Evolutionary conservation across 2,113 vertebrate species (phyloP).

Genomic region (sheep (Ovis aries)): ARS-UI_Ramb_v3.0 NC_056059.1:94907001-94907500

Average conservation of each 20-base stretch:
- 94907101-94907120: background rate
- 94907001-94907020: background rate
- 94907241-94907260: background rate
- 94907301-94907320: background rate
- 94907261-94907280: background rate
- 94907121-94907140: background rate
- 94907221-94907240: background rate
- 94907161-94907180: background rate
- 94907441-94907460: constrained; percentile 29
- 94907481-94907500: background rate
- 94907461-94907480: background rate
- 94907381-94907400: background rate
- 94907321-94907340: background rate
- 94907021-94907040: background rate
- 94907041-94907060: background rate
- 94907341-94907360: background rate
- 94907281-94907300: background rate
- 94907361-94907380: background rate
- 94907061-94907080: background rate
- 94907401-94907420: background rate
- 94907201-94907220: constrained; percentile 13
- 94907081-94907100: background rate
- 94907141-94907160: background rate
- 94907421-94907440: background rate
- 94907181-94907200: background rate